Conservation (phyloP, 2,797 vertebrate genomes). For the Alectoris magna region DNA sequence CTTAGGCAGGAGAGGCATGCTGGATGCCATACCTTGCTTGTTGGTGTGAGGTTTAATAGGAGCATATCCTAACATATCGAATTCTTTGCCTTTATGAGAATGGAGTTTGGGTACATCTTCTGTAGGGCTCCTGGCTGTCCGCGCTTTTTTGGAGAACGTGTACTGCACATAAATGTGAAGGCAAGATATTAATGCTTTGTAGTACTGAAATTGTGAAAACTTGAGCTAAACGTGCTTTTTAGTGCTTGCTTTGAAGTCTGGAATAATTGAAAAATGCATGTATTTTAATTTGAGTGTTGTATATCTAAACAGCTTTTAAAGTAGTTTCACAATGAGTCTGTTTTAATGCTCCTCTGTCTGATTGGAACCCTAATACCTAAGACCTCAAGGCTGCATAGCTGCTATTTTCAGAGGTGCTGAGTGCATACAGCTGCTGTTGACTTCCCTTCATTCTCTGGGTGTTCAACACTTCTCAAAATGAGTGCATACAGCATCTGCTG, state of each 20-base stretch:
- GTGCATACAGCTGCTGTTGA: slow-evolving; percentile 23
- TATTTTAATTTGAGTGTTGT: background rate
- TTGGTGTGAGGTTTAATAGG: background rate
- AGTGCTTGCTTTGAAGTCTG: background rate
- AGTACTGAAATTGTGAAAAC: background rate
- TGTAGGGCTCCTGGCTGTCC: background rate
- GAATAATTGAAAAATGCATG: background rate
- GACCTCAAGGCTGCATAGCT: background rate
- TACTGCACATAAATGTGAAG: background rate
- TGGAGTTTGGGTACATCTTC: background rate
- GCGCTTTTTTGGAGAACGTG: background rate
- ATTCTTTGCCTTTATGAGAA: background rate
- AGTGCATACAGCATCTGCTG: slow-evolving; percentile 3
- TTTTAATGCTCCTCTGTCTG: background rate
- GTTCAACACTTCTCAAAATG: background rate
- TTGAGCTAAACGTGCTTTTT: background rate
- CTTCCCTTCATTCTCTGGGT: background rate
- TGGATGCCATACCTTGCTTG: background rate
- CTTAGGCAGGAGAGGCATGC: background rate
- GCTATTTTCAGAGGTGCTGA: slow-evolving; percentile 32
- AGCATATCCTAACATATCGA: background rate
- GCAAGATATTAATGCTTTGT: background rate
- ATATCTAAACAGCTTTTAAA: background rate
- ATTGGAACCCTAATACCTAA: background rate
- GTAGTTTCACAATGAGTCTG: background rate